These are phyloP conservation scores for Lasiurus borealis DNA, from an alignment of 2,113 vertebrate genomes.

Conservation along the genomic window DNA sequence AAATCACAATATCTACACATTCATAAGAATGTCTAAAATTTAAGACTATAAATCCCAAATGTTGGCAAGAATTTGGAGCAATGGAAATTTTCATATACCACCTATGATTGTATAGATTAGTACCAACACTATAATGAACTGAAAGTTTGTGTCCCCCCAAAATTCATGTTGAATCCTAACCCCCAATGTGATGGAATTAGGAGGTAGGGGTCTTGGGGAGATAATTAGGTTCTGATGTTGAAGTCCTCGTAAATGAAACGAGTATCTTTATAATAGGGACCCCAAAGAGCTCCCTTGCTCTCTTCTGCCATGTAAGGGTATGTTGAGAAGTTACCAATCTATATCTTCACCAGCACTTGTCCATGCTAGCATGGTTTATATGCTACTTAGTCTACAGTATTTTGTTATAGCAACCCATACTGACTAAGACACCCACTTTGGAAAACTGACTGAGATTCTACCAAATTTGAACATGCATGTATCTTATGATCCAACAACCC, in stretches of 20 bases:
- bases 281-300: neutral
- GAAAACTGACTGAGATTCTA: neutral
- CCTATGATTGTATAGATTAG: neutral
- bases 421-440: neutral
- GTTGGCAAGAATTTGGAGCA: neutral
- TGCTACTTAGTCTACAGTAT: neutral
- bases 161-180: neutral
- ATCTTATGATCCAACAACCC: neutral
- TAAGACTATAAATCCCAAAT: neutral
- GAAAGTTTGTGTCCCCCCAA: neutral
- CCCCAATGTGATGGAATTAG: neutral
- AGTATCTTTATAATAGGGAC: neutral
- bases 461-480: neutral
- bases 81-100: neutral
- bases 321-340: neutral
- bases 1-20: conserved; percentile 4
- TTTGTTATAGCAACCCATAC: neutral
- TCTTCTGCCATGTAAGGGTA: neutral
- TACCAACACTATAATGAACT: neutral
- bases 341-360: neutral
- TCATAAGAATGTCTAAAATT: neutral
- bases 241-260: neutral
- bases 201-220: neutral
- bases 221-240: neutral
- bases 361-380: neutral